These are phyloP conservation scores for Beroe ovata DNA, from an alignment of 37 sponge, comb jelly and placozoan genomes.

Conservation along the genomic window DNA sequence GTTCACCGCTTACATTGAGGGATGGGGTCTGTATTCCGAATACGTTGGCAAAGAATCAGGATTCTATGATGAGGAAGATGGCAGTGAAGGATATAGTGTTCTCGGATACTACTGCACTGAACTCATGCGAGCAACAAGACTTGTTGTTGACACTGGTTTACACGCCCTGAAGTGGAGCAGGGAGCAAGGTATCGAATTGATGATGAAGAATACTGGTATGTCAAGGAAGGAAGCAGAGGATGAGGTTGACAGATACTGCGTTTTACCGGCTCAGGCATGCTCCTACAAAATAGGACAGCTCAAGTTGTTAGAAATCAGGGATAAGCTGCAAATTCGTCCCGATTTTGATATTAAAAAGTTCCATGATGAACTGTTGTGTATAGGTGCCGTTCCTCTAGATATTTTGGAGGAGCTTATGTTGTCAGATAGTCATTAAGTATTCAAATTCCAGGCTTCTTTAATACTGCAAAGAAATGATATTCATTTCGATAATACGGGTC, in stretches of 20 bases:
- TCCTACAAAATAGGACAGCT: conserved; percentile 47
- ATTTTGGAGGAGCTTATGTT: conserved; percentile 18
- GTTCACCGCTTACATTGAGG: conserved; percentile 49
- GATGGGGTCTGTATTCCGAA: conserved; percentile 55
- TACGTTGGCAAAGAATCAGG: conserved; percentile 33
- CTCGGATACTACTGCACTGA: conserved; percentile 32
- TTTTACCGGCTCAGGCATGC: conserved; percentile 46
- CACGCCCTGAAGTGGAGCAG: conserved; percentile 29
- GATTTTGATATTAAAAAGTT: conserved; percentile 35
- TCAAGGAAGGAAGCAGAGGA: conserved; percentile 44
- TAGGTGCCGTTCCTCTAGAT: conserved; percentile 54
- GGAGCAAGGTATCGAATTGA: conserved; percentile 15
- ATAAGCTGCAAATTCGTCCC: conserved; percentile 13
- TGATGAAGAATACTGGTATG: conserved; percentile 48
- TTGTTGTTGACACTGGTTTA: conserved; percentile 58
- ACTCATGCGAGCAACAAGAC: conserved; percentile 1
- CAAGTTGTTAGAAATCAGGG: conserved; percentile 43
- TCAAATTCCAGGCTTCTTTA: no score
- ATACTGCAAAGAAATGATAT: no score
- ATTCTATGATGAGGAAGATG: conserved; percentile 40
- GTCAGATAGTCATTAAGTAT: no score
- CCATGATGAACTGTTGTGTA: conserved; percentile 1
- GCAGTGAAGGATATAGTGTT: conserved; percentile 38
- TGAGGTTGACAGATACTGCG: conserved; percentile 62
- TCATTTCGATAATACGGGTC: no score